Conservation (phyloP, 2,113 vertebrate species). For the Erinaceus europaeus region DNA sequence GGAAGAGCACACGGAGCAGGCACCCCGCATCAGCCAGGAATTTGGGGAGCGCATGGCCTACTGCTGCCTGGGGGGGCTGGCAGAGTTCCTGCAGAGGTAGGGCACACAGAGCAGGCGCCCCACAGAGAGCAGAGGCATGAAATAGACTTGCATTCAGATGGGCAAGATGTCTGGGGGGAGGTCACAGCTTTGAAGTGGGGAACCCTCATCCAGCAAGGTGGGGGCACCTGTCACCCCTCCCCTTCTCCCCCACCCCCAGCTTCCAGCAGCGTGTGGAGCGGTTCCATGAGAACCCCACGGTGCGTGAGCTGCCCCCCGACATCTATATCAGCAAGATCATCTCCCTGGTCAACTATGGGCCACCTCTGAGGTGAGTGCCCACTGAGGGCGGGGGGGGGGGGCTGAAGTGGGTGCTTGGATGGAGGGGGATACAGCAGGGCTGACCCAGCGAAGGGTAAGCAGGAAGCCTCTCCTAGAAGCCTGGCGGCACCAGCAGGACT, state of each 20-base stretch:
- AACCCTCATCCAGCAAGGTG: neutral
- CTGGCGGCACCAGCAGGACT: no score
- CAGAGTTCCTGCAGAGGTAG: constrained; percentile 92
- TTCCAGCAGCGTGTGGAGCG: constrained; percentile 91
- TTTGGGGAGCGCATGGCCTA: constrained; percentile 88
- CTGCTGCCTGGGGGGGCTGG: constrained; percentile 89
- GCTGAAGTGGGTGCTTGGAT: accelerated
- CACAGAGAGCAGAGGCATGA: neutral
- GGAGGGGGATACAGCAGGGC: no score
- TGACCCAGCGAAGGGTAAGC: accelerated
- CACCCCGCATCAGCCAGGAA: constrained; percentile 86
- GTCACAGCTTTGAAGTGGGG: neutral
- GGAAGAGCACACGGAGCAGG: constrained; percentile 88
- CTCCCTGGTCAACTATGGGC: constrained; percentile 90
- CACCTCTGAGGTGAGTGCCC: constrained; percentile 84
- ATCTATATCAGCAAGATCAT: constrained; percentile 86
- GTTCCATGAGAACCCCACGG: constrained; percentile 86
- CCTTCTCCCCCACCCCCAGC: constrained; percentile 70
- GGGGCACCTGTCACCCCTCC: neutral
- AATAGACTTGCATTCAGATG: neutral
- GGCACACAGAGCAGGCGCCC: neutral
- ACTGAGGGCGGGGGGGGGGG: accelerated
- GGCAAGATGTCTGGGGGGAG: no score
- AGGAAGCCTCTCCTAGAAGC: no score
- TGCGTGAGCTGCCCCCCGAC: constrained; percentile 75